These are phyloP conservation scores for Brachyistius frenatus DNA, from an alignment of 2,113 vertebrate genomes.

Conservation along the genomic window DNA sequence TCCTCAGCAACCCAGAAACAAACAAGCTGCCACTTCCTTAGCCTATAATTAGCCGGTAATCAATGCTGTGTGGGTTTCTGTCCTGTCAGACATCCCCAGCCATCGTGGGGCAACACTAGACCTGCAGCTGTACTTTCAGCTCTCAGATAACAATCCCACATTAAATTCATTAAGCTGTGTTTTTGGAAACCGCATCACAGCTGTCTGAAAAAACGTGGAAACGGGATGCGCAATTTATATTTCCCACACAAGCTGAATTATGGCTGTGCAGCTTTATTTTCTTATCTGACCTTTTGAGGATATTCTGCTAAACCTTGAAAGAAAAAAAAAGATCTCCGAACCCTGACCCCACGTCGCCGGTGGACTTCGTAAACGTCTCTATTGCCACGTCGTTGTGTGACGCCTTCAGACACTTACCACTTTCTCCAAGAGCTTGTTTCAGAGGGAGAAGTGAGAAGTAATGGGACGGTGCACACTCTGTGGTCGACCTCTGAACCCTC, in stretches of 20 bases:
- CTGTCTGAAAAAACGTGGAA: slow-evolving; percentile 14
- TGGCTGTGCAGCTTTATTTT: neutral
- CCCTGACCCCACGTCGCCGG: neutral
- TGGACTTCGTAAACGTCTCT: slow-evolving; percentile 40
- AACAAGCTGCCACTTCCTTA: slow-evolving; percentile 85
- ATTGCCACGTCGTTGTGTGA: slow-evolving; percentile 50
- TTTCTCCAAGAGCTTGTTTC: slow-evolving; percentile 65
- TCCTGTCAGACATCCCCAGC: slow-evolving; percentile 66
- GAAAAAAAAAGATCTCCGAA: neutral
- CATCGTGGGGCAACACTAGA: slow-evolving; percentile 67
- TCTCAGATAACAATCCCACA: slow-evolving; percentile 67
- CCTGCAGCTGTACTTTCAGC: slow-evolving; percentile 61
- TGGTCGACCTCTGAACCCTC: slow-evolving; percentile 70
- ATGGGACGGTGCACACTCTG: slow-evolving; percentile 64
- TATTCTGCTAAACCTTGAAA: neutral
- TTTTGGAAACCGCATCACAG: slow-evolving; percentile 26
- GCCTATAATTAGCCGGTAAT: slow-evolving; percentile 87
- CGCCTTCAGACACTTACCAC: slow-evolving; percentile 55
- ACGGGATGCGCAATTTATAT: neutral
- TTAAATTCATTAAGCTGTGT: slow-evolving; percentile 49
- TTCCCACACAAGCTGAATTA: neutral
- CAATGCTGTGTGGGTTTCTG: slow-evolving; percentile 80
- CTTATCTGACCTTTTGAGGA: neutral
- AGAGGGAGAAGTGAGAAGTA: slow-evolving; percentile 32
- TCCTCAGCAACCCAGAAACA: slow-evolving; percentile 85